Percentiles rank a stretch among this genome's conserved stretches.
phyloP scores from a whole-genome alignment of 2,888 invertebrate genomes.

The Aelia acuminata region DNA sequence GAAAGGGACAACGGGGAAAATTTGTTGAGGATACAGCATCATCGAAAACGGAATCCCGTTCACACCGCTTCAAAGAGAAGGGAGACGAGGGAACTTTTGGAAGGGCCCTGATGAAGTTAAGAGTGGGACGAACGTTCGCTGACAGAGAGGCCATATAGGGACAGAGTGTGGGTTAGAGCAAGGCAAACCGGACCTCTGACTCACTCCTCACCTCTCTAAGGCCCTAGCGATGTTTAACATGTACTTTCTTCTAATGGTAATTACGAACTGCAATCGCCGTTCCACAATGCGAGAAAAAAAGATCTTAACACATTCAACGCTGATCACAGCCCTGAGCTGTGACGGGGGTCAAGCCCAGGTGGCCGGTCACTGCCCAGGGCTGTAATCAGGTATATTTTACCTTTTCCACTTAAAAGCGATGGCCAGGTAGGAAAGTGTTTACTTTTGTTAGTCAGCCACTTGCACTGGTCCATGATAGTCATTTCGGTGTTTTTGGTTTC shows the following conservation, averaged over 20 bases:
- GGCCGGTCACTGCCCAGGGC: too few species aligned
- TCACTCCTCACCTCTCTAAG: slow-evolving; percentile 24
- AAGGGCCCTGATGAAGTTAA: slow-evolving; percentile 31
- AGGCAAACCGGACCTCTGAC: slow-evolving; percentile 54
- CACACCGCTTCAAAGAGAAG: not conserved
- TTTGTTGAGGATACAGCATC: not conserved
- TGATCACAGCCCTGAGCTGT: too few species aligned
- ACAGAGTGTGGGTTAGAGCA: slow-evolving; percentile 34
- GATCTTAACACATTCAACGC: too few species aligned
- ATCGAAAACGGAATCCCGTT: not conserved
- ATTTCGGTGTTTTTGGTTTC: too few species aligned
- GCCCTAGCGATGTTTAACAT: not conserved
- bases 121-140: slow-evolving; percentile 37
- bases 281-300: not conserved
- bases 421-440: too few species aligned
- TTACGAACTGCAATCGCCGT: not conserved
- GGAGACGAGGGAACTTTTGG: not conserved
- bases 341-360: too few species aligned
- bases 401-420: too few species aligned
- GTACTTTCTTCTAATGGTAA: not conserved
- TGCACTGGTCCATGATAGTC: too few species aligned
- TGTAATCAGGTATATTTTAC: too few species aligned
- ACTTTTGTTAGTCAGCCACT: too few species aligned
- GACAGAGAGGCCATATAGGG: slow-evolving; percentile 49
- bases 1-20: not conserved